A percentile compares a stretch with the other conserved stretches of the same genome.
phyloP scores from a whole-genome alignment of 2,113 vertebrate species.

The Rhinoderma darwinii region DNA sequence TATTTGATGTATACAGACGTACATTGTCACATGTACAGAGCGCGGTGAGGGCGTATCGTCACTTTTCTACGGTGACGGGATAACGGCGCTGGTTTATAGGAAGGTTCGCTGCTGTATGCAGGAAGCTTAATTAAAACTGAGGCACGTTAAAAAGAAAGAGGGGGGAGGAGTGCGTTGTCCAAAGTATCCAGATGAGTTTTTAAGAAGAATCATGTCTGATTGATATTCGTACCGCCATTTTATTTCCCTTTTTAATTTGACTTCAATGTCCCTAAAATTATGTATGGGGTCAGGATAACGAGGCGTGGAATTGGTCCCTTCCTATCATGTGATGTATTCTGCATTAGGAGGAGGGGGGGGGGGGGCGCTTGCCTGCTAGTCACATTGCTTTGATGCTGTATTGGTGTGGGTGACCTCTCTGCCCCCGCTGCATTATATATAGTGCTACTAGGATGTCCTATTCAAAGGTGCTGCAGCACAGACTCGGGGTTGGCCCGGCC shows the following conservation, averaged over 20 bases:
- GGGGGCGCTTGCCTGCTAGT: neutral
- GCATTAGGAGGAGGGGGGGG: neutral
- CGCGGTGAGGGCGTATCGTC: neutral
- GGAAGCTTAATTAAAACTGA: neutral
- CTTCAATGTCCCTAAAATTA: neutral
- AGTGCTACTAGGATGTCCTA: constrained; percentile 6
- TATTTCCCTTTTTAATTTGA: neutral
- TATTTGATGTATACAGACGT: neutral
- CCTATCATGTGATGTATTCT: neutral
- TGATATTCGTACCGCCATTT: neutral
- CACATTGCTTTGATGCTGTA: constrained; percentile 33
- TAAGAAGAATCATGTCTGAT: neutral
- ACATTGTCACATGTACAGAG: neutral
- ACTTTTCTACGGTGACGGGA: neutral
- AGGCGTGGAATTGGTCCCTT: neutral
- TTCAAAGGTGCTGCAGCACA: constrained; percentile 5
- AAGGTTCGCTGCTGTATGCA: neutral
- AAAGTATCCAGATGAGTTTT: neutral
- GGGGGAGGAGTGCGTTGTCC: neutral
- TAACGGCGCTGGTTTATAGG: neutral
- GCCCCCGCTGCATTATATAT: constrained; percentile 33
- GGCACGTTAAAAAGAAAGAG: neutral
- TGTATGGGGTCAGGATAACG: neutral
- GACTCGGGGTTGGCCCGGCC: neutral
- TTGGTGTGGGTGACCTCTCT: neutral